Conservation (phyloP, 1,140 invertebrate species). For the Bactericera cockerelli region DNA sequence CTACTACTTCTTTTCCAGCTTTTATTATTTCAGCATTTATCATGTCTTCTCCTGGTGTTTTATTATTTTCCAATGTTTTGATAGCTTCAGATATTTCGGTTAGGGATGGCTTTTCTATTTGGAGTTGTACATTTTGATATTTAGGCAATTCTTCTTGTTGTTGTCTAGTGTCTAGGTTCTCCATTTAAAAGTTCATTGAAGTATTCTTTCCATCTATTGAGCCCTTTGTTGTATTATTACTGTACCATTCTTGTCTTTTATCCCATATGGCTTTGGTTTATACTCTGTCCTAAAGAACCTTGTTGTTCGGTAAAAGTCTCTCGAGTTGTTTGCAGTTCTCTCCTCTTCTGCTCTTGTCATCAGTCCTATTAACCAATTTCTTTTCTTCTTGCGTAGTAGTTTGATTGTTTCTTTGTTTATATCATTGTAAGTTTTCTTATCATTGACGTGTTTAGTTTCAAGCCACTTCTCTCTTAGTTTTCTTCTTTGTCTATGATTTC, state of each 20-base stretch:
- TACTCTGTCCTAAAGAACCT: slow-evolving; percentile 9
- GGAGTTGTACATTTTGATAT: neutral
- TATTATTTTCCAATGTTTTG: slow-evolving; percentile 19
- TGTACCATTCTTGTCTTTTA: too few species aligned
- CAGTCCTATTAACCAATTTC: too few species aligned
- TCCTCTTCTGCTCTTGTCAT: too few species aligned
- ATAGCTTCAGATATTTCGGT: slow-evolving; percentile 13
- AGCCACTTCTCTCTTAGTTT: too few species aligned
- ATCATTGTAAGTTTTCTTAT: too few species aligned
- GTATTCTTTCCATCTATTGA: slow-evolving; percentile 17
- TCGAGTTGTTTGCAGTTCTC: too few species aligned
- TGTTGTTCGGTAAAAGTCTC: too few species aligned
- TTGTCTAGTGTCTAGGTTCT: neutral
- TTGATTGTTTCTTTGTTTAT: too few species aligned
- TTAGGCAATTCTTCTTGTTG: neutral
- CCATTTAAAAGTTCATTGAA: slow-evolving; percentile 16
- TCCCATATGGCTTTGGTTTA: neutral
- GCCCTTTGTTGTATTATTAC: neutral
- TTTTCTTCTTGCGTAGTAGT: too few species aligned
- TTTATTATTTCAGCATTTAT: slow-evolving; percentile 22
- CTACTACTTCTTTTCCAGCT: neutral
- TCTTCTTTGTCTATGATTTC: too few species aligned
- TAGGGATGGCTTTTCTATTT: neutral
- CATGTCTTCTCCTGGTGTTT: slow-evolving; percentile 20
- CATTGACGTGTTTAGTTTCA: too few species aligned